A percentile compares a stretch with the other conserved stretches of the same genome.
These are phyloP conservation scores for Agrilus mali DNA, from an alignment of 2,888 invertebrate genomes.

Conservation along the genomic window DNA sequence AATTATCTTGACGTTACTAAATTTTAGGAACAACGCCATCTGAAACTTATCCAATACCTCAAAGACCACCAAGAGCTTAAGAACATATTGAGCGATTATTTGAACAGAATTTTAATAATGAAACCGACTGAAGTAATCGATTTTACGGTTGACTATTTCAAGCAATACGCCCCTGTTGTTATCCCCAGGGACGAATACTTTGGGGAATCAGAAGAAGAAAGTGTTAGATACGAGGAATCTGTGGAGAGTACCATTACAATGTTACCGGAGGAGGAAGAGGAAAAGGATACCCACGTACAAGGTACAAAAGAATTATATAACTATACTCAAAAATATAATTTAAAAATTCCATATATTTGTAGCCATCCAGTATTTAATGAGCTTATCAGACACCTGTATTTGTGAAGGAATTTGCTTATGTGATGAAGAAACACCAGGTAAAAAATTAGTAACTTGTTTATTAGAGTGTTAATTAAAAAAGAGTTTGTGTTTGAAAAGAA, in stretches of 20 bases:
- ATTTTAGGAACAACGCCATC: constrained; percentile 34
- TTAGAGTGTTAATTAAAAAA: too few relatives aligned
- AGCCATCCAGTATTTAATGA: too few relatives aligned
- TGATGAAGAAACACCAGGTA: too few relatives aligned
- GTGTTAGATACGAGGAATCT: constrained; percentile 21
- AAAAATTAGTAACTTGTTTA: too few relatives aligned
- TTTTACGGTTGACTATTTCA: constrained; percentile 45
- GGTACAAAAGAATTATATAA: too few relatives aligned
- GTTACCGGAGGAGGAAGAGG: too few relatives aligned
- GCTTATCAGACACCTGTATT: too few relatives aligned
- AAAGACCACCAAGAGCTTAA: constrained; percentile 44
- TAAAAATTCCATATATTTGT: too few relatives aligned
- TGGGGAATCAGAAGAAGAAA: constrained; percentile 35
- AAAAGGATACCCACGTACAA: too few relatives aligned
- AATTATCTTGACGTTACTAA: constrained; percentile 5
- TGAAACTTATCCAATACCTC: constrained; percentile 44
- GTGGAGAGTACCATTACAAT: not conserved
- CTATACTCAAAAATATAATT: too few relatives aligned
- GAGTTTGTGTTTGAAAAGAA: too few relatives aligned
- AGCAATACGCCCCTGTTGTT: constrained; percentile 20
- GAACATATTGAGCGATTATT: constrained; percentile 45
- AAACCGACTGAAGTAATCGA: constrained; percentile 43
- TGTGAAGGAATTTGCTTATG: too few relatives aligned
- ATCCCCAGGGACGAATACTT: constrained; percentile 38
- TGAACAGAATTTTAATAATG: constrained; percentile 43